Evolutionary conservation across 2,113 vertebrate genomes (phyloP).

Genomic region (Phaethornis superciliosus): DNA sequence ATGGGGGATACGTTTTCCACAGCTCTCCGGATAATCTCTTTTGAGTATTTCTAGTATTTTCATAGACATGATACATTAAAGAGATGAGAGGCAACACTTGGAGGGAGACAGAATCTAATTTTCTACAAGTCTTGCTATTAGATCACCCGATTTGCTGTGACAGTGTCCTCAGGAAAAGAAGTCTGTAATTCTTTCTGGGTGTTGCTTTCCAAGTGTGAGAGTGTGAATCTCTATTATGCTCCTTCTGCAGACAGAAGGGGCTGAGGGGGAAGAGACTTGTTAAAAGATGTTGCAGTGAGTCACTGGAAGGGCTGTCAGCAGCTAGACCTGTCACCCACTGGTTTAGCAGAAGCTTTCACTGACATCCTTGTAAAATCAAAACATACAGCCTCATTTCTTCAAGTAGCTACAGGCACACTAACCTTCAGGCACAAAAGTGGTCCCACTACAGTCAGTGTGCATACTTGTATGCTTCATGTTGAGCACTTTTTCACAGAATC

Average conservation of each 20-base stretch:
- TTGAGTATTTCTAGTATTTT: neutral
- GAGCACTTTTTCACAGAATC: neutral
- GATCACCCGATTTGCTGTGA: neutral
- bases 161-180: neutral
- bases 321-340: no score
- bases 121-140: neutral
- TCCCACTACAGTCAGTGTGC: neutral
- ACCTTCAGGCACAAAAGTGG: rapidly evolving
- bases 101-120: neutral
- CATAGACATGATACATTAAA: neutral
- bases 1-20: neutral
- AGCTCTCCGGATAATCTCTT: neutral
- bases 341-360: neutral
- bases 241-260: neutral
- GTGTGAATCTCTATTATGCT: neutral
- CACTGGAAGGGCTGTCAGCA: neutral
- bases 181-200: neutral
- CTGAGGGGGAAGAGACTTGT: rapidly evolving
- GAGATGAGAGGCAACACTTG: neutral
- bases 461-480: neutral
- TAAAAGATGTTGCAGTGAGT: neutral
- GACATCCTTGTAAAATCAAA: neutral
- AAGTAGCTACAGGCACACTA: neutral
- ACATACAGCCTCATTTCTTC: neutral
- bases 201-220: neutral